Evolutionary conservation across 2,797 vertebrate genomes (phyloP).

Genomic region (Otolemur crassicaudatus): DNA sequence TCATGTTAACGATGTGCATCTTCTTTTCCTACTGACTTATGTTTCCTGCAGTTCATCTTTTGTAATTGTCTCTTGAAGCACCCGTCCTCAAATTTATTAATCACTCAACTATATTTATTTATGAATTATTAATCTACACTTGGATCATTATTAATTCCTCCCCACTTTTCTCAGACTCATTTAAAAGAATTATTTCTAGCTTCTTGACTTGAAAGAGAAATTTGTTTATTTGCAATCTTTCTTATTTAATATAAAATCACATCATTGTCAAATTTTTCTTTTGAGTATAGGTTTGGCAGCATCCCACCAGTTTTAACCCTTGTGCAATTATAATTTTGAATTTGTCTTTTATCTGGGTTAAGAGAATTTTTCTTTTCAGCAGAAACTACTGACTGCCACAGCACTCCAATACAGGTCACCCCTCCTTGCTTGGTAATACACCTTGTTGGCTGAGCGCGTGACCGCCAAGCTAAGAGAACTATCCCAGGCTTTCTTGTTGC

Average conservation of each 20-base stretch:
- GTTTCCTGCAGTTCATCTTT: constrained; percentile 59
- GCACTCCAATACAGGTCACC: neutral
- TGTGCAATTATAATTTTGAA: constrained; percentile 33
- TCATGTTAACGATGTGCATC: neutral
- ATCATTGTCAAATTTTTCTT: constrained; percentile 66
- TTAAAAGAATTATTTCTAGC: constrained; percentile 65
- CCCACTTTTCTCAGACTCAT: constrained; percentile 30
- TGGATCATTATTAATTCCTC: constrained; percentile 62
- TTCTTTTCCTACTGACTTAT: constrained; percentile 32
- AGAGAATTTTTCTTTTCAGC: neutral
- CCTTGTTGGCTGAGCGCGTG: neutral
- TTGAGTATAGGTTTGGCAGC: neutral
- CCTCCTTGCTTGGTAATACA: neutral
- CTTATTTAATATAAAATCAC: constrained; percentile 62
- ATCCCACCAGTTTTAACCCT: neutral
- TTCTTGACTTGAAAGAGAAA: constrained; percentile 48
- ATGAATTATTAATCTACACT: constrained; percentile 70
- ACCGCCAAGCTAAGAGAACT: neutral
- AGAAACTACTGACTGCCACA: neutral
- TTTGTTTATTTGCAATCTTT: constrained; percentile 57
- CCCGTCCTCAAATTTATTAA: constrained; percentile 55
- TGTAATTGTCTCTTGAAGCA: constrained; percentile 63
- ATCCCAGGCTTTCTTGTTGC: neutral
- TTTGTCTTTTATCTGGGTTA: neutral
- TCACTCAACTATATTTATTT: constrained; percentile 45